Base-by-base conservation (phyloP, 92 coral and sea anemone genomes). In the Umimayanthus chanpuru region DNA sequence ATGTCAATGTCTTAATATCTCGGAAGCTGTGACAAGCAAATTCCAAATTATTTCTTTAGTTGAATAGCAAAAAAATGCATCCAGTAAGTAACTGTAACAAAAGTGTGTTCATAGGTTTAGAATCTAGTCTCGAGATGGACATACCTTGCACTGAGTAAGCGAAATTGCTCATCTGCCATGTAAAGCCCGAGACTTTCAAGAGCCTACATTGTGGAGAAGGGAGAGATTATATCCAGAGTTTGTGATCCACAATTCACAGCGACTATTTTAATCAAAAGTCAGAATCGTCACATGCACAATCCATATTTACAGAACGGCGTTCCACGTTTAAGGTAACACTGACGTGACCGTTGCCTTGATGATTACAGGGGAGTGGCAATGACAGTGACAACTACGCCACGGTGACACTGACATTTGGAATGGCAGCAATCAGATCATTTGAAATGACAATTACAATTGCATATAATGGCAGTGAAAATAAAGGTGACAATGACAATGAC, bases 101-200 rank as follows among this genome's bases (percentile, higher is more conserved):
- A 56, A 18, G 68, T 4, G 66, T 15, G 68, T 61, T 61, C 26
- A 61, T 26, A 61, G 9, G 25, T 61, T 61, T 23, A 61, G 68
- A 61, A 61, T 23, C 20, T 18, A 23, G 68, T 23, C 7, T 61
- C 9, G 26, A 29, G 49, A 49, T 30, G 11, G 53, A 61, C 85
- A 82, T 76, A 94, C 98, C 95, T 93, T 79, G 97, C 94, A 55
- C 97, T 93, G 6, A 96, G 92, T 29, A 94, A 83, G 75, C 96
- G 94, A 85, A 91, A 96, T 80, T 96, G 97, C 75, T 95, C 97
- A 83, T 96, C 99, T 6, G 93, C 64, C 98, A 94, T 96, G 88
- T 94, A 88, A 21, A 96, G 88, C 18, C 99, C 99, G 47, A 96
- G 97, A 80, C 98, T 92, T 77, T 96, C 93, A 40, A 96, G 89